These are phyloP conservation scores for Ascidia mentula DNA, from an alignment of 23 tunicate species.

Conservation along the genomic window DNA sequence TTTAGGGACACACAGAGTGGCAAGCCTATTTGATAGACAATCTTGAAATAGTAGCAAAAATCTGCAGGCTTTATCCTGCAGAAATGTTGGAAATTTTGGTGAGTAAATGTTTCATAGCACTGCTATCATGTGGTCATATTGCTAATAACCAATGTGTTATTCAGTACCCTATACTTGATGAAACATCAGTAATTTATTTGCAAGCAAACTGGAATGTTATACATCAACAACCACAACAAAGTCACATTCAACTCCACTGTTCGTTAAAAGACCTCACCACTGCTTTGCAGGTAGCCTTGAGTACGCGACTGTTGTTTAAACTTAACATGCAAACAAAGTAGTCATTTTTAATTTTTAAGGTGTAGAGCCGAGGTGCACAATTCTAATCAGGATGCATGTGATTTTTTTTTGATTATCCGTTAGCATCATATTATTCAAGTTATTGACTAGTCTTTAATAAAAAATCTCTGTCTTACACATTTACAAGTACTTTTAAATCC, in stretches of 20 bases:
- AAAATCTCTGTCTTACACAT: no score
- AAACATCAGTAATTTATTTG: slow-evolving; percentile 54
- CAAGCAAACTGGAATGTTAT: slow-evolving; percentile 50
- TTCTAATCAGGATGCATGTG: no score
- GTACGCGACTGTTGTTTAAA: no score
- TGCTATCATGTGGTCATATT: no score
- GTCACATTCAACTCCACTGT: slow-evolving; percentile 28
- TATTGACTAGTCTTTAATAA: no score
- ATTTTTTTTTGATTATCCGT: no score
- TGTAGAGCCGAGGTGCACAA: no score
- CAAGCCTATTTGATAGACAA: slow-evolving; percentile 72
- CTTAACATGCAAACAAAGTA: no score
- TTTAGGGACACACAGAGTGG: slow-evolving; percentile 96
- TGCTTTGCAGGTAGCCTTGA: slow-evolving; percentile 64
- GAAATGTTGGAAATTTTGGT: slow-evolving; percentile 69
- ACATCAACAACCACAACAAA: slow-evolving; percentile 1
- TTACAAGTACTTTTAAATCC: no score
- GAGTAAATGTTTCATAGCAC: slow-evolving; percentile 1
- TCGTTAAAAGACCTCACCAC: slow-evolving; percentile 58
- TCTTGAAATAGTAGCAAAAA: slow-evolving; percentile 77
- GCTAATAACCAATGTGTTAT: neutral
- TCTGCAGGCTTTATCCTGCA: slow-evolving; percentile 56
- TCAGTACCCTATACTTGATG: slow-evolving; percentile 67
- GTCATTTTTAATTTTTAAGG: no score
- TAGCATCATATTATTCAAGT: no score